phyloP scores from a whole-genome alignment of 2,888 invertebrate species.

The Xylocampa areola region DNA sequence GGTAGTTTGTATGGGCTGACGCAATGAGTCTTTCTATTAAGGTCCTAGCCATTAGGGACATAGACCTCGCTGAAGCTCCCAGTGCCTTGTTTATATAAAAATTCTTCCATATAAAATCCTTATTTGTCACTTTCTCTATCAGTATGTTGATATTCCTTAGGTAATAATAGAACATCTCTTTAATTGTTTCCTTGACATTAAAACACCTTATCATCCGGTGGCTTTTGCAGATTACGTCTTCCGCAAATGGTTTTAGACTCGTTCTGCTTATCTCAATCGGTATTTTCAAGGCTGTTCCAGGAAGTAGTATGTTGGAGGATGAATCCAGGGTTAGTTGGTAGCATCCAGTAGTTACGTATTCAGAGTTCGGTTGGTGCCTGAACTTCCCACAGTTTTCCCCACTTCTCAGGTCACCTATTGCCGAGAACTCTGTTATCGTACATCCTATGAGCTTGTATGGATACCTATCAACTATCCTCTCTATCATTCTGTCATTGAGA shows the following conservation, averaged over 20 bases:
- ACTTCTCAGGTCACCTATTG: too few species aligned
- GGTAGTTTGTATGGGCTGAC: background rate
- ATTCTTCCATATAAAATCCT: background rate
- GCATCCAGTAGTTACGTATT: too few species aligned
- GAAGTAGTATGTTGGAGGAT: too few species aligned
- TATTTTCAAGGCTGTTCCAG: too few species aligned
- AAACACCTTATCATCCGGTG: slow-evolving; percentile 2
- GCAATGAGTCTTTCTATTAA: background rate
- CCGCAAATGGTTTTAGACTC: background rate
- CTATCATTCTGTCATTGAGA: too few species aligned
- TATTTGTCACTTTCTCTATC: background rate
- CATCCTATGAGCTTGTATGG: too few species aligned
- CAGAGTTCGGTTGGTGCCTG: too few species aligned
- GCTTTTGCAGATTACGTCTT: background rate
- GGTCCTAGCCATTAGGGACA: background rate
- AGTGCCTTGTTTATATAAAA: background rate
- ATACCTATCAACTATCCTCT: too few species aligned
- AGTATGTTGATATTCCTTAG: background rate
- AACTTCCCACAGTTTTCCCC: too few species aligned
- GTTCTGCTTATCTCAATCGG: too few species aligned
- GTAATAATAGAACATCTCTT: slow-evolving; percentile 5
- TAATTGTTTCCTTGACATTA: background rate
- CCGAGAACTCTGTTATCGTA: too few species aligned
- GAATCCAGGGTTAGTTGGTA: too few species aligned
- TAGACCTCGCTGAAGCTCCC: background rate